These are phyloP conservation scores for Tragelaphus imberbis DNA, from an alignment of 2,113 vertebrate species.

Conservation along the genomic window DNA sequence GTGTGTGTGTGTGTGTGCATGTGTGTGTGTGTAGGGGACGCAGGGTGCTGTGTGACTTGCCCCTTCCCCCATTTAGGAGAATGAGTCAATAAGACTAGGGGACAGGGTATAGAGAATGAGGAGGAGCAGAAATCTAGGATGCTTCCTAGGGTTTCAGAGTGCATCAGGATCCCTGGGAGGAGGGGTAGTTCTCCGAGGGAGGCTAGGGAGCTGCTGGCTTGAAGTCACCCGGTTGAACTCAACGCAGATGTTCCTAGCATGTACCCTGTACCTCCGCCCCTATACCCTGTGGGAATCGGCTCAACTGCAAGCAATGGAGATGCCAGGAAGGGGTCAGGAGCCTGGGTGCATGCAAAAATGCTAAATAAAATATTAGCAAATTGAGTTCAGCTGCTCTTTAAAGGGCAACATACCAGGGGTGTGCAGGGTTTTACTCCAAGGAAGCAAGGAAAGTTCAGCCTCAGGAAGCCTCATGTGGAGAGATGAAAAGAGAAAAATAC, in stretches of 20 bases:
- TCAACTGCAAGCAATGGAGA: background rate
- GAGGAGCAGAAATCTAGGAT: background rate
- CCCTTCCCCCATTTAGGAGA: background rate
- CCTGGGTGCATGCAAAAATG: background rate
- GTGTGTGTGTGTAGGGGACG: background rate
- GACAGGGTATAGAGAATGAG: background rate
- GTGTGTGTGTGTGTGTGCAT: background rate
- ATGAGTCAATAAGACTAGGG: background rate
- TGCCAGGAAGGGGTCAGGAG: background rate
- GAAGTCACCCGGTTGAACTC: background rate
- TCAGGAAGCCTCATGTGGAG: background rate
- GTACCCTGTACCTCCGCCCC: background rate
- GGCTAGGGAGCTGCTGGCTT: background rate
- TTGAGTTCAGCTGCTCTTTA: slow-evolving; percentile 3
- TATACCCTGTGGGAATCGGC: background rate
- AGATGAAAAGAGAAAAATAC: background rate
- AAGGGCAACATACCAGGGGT: background rate
- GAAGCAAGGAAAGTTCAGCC: background rate
- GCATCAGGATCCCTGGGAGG: background rate
- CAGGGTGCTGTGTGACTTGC: background rate
- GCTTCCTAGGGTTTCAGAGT: background rate
- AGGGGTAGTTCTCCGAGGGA: background rate
- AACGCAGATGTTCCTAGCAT: background rate
- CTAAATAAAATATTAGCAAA: slow-evolving; percentile 35
- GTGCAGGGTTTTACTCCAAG: background rate